Evolutionary conservation across 2,113 vertebrate species (phyloP).

Genomic region (Prunella fulvescens): DNA sequence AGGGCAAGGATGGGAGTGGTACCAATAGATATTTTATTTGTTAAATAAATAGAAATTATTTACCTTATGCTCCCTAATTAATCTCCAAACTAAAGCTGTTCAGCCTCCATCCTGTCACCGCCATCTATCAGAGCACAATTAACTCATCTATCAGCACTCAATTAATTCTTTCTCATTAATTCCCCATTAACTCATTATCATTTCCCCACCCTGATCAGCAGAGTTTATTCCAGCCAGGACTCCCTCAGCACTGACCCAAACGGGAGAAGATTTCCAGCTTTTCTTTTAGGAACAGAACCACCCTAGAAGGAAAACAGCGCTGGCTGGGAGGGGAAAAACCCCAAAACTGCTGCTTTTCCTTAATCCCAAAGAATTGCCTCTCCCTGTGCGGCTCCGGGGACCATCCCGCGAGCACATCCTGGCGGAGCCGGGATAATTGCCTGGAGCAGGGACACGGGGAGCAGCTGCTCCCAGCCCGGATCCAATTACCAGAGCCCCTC

Average conservation of each 20-base stretch:
- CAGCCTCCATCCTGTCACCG: background rate
- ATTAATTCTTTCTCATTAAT: background rate
- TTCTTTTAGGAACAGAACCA: background rate
- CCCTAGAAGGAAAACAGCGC: background rate
- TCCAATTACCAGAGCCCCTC: background rate
- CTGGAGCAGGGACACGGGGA: background rate
- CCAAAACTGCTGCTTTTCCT: background rate
- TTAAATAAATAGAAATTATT: constrained; percentile 6
- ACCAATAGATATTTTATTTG: background rate
- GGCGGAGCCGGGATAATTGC: background rate
- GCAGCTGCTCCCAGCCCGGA: constrained; percentile 9
- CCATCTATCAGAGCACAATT: background rate
- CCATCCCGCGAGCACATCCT: fast-evolving
- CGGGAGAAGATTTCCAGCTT: background rate
- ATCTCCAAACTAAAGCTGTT: background rate
- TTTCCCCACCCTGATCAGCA: background rate
- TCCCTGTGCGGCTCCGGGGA: fast-evolving
- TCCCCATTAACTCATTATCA: background rate
- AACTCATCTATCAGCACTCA: background rate
- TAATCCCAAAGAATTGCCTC: fast-evolving
- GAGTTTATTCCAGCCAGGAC: background rate
- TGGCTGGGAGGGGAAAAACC: background rate
- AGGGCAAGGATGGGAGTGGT: background rate
- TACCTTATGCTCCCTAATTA: background rate
- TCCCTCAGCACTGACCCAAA: background rate